Percentiles rank a stretch among this genome's conserved stretches.
phyloP scores from a whole-genome alignment of 1,140 invertebrate genomes.

The Gonioctena quinquepunctata region DNA sequence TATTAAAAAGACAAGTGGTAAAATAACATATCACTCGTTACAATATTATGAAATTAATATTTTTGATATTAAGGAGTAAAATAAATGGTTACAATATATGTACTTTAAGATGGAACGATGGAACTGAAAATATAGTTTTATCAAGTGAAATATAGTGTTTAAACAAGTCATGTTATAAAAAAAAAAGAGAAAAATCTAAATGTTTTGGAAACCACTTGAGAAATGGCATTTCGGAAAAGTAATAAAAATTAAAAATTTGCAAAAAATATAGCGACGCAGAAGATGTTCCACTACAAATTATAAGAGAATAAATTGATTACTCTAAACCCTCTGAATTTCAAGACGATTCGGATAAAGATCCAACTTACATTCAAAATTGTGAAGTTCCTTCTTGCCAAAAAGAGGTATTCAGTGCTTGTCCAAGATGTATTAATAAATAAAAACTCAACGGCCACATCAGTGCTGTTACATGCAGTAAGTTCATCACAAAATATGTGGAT shows the following conservation, averaged over 20 bases:
- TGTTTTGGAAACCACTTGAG: not conserved
- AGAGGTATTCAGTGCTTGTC: conserved; percentile 11
- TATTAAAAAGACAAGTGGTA: no score
- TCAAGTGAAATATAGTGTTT: not conserved
- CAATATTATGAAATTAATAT: no score
- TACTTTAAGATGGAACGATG: not conserved
- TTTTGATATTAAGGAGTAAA: no score
- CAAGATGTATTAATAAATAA: not conserved
- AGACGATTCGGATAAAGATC: not conserved
- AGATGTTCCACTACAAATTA: not conserved
- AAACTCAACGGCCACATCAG: not conserved
- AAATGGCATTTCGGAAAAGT: not conserved
- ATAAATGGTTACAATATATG: no score
- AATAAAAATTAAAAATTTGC: not conserved
- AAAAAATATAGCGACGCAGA: not conserved
- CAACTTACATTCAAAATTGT: conserved; percentile 3
- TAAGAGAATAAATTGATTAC: not conserved
- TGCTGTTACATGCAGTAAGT: not conserved
- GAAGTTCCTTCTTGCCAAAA: conserved; percentile 4
- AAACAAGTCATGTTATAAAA: not conserved
- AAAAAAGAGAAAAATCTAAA: not conserved
- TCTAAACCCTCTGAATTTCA: not conserved
- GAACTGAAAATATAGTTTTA: not conserved
- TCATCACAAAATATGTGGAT: not conserved
- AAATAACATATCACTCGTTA: no score